Conservation (phyloP, 2,113 vertebrate genomes). For the Phocoena sinus region DNA sequence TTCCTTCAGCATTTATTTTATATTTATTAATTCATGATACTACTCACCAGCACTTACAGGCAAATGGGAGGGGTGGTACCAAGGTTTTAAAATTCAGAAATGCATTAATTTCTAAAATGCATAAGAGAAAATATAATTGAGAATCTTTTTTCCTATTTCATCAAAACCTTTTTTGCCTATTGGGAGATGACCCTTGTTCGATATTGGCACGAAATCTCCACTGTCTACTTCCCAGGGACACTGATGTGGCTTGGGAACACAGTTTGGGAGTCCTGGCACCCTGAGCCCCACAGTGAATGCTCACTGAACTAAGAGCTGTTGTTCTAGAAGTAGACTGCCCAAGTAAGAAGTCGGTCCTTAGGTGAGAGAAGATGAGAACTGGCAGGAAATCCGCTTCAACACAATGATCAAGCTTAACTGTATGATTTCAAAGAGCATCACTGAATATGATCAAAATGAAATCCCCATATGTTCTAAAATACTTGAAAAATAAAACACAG, state of each 20-base stretch:
- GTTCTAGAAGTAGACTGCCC: not conserved
- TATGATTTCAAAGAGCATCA: slow-evolving; percentile 48
- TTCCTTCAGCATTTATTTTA: slow-evolving; percentile 25
- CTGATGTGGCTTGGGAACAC: not conserved
- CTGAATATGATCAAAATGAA: slow-evolving; percentile 41
- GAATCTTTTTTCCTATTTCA: not conserved
- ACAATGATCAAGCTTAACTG: not conserved
- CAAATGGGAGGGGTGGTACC: not conserved
- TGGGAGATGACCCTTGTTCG: not conserved
- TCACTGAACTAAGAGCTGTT: not conserved
- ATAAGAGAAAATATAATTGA: not conserved
- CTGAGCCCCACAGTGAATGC: not conserved
- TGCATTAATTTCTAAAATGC: not conserved
- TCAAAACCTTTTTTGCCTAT: not conserved
- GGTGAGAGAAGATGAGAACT: slow-evolving; percentile 34
- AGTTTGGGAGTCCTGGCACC: not conserved
- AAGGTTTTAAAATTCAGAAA: not conserved
- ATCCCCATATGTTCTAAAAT: slow-evolving; percentile 27
- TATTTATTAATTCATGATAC: slow-evolving; percentile 2
- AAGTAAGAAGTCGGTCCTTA: not conserved
- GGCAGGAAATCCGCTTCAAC: slow-evolving; percentile 22
- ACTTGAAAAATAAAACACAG: slow-evolving; percentile 51
- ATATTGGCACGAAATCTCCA: not conserved
- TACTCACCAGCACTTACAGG: not conserved
- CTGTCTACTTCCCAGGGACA: not conserved